Percentiles rank a stretch among this genome's conserved stretches.
Evolutionary conservation across 2,797 vertebrate species (phyloP).

Genomic region (Pangasius krempfi): DNA sequence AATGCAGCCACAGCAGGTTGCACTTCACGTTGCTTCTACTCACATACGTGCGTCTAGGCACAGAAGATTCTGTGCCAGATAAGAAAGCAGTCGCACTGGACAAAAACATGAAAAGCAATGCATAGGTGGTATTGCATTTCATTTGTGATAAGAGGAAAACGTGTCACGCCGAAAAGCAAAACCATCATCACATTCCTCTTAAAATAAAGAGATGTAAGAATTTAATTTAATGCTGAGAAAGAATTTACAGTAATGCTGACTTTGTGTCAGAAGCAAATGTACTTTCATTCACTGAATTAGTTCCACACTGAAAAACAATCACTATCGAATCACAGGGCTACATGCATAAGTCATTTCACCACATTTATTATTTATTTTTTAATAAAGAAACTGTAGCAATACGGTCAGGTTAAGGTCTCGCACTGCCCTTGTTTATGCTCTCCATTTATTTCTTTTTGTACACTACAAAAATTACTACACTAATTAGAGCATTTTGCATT

Average conservation of each 20-base stretch:
- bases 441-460: neutral
- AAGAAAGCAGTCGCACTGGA: neutral
- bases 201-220: neutral
- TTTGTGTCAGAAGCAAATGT: neutral
- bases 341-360: neutral
- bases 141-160: neutral
- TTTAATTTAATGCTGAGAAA: neutral
- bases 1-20: neutral
- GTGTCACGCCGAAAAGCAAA: neutral
- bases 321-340: neutral
- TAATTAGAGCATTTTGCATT: neutral
- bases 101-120: neutral
- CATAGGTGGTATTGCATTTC: neutral
- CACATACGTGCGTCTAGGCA: neutral
- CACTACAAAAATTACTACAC: neutral
- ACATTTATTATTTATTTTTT: neutral
- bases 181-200: neutral
- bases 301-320: neutral
- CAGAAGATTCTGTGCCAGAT: neutral
- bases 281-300: neutral
- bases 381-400: neutral
- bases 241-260: neutral
- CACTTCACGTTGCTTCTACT: neutral
- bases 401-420: neutral
- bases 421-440: neutral